Evolutionary conservation across 2,113 vertebrate genomes (phyloP).

Genomic region (Telmatochromis sp.): DNA sequence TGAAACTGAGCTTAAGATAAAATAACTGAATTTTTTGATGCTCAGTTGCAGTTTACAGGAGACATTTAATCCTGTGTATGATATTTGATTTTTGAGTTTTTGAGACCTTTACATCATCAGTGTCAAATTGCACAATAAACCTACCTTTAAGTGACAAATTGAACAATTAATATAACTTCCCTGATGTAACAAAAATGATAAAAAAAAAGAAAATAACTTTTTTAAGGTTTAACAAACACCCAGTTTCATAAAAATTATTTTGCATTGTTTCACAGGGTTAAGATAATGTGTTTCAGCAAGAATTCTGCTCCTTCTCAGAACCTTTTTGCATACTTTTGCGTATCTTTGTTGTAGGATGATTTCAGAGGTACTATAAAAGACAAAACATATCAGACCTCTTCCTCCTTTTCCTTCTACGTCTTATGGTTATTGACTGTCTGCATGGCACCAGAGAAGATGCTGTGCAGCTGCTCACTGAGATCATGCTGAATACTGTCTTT

Average conservation of each 20-base stretch:
- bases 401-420: not conserved
- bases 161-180: not conserved
- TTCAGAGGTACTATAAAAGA: not conserved
- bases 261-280: not conserved
- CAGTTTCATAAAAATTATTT: not conserved
- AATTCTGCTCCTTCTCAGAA: not conserved
- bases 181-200: not conserved
- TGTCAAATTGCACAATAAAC: not conserved
- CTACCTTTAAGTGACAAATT: not conserved
- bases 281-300: not conserved
- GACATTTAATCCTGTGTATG: not conserved
- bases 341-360: not conserved
- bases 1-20: not conserved
- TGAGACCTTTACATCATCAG: not conserved
- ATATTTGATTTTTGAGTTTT: not conserved
- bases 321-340: not conserved
- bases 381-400: not conserved
- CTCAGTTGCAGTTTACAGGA: not conserved
- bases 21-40: not conserved
- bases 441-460: not conserved
- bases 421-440: not conserved
- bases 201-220: rapidly evolving
- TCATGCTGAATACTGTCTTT: not conserved
- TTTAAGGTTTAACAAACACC: not conserved
- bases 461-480: not conserved